Evolutionary conservation across 2,113 vertebrate species (phyloP).

Genomic region (Pogonocichla stellata): DNA sequence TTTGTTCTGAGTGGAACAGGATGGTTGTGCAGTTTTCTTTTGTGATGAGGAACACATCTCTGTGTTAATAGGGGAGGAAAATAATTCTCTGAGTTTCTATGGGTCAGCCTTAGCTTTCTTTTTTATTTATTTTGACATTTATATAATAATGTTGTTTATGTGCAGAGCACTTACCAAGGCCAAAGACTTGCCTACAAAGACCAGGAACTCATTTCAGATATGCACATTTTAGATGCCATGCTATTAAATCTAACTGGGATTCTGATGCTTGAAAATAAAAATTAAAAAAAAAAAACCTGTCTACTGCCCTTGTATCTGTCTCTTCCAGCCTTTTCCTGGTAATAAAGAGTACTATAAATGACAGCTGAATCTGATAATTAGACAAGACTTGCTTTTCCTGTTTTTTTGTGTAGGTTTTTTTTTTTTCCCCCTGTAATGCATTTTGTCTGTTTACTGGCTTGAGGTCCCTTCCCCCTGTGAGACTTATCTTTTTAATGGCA

Average conservation of each 20-base stretch:
- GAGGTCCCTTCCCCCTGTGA: slow-evolving; percentile 33
- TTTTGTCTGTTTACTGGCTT: slow-evolving; percentile 54
- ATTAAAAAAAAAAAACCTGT: too few relatives aligned
- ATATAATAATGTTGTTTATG: background rate
- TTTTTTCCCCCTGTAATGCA: background rate
- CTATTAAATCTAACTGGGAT: background rate
- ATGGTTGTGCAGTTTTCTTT: background rate
- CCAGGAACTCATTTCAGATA: background rate
- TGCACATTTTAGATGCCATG: background rate
- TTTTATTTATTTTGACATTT: background rate
- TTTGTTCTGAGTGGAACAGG: background rate
- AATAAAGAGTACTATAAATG: slow-evolving; percentile 6
- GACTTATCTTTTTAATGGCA: slow-evolving; percentile 58
- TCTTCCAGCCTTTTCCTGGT: background rate
- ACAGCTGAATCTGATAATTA: slow-evolving; percentile 42
- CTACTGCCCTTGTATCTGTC: background rate
- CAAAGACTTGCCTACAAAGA: background rate
- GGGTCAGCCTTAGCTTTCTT: background rate
- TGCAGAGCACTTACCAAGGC: background rate
- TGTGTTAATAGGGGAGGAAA: background rate
- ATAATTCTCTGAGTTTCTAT: background rate
- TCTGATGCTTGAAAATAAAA: background rate
- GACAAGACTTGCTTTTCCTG: slow-evolving; percentile 2
- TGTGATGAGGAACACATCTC: background rate
- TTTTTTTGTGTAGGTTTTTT: background rate